Conservation (phyloP, 2,888 invertebrate species). For the Scaeva pyrastri region DNA sequence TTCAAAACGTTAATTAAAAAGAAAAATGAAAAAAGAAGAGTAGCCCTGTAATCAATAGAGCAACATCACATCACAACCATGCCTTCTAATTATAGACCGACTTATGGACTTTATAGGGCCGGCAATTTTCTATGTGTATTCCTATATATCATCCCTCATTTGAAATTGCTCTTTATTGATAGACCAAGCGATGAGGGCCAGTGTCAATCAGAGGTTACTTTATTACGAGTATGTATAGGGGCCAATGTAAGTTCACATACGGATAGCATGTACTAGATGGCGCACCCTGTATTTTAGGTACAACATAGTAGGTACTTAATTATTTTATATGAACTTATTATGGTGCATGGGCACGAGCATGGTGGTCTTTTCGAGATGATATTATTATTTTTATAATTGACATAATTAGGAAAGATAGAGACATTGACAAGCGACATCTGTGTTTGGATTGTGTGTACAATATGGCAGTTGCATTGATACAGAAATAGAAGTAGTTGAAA, state of each 20-base stretch:
- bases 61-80: constrained; percentile 2
- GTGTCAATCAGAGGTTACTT: constrained; percentile 55
- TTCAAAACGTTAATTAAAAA: constrained; percentile 52
- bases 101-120: constrained; percentile 12
- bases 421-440: too few species aligned
- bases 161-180: constrained; percentile 35
- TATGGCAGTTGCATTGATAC: too few species aligned
- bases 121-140: neutral
- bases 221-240: neutral
- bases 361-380: too few species aligned
- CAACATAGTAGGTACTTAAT: constrained; percentile 3
- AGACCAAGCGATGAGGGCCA: constrained; percentile 49
- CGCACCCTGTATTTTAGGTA: neutral
- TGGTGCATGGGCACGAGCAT: too few species aligned
- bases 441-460: too few species aligned
- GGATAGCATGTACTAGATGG: too few species aligned
- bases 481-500: too few species aligned
- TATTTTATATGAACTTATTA: constrained; percentile 6
- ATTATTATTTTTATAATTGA: too few species aligned
- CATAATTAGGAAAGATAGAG: too few species aligned
- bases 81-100: constrained; percentile 40
- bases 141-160: neutral
- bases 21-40: constrained; percentile 22
- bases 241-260: constrained; percentile 19
- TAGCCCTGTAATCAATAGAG: constrained; percentile 29